phyloP scores from a whole-genome alignment of 2,113 vertebrate species.

The Falcunculus frontatus region DNA sequence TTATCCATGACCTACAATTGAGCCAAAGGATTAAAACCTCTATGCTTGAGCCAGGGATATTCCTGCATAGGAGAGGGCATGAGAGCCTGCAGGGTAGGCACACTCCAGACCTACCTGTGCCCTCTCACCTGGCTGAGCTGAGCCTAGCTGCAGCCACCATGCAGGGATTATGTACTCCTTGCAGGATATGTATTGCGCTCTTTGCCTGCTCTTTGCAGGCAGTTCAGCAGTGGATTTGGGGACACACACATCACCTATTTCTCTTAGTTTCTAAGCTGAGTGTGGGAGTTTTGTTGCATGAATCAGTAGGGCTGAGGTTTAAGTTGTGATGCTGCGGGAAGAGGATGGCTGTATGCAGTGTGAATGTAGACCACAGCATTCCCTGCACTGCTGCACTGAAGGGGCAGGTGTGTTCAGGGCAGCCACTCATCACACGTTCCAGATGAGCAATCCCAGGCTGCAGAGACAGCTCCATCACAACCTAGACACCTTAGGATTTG shows the following conservation, averaged over 20 bases:
- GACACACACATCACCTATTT: background rate
- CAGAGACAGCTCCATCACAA: background rate
- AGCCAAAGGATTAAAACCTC: background rate
- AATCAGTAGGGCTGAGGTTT: background rate
- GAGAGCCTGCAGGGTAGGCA: background rate
- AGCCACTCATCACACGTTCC: rapidly evolving
- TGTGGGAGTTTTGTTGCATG: background rate
- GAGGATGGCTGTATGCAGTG: background rate
- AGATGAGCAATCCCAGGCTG: background rate
- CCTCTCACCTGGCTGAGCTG: background rate
- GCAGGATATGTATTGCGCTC: background rate
- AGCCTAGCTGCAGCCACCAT: background rate
- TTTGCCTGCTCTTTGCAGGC: background rate
- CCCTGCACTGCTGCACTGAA: background rate
- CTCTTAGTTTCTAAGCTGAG: background rate
- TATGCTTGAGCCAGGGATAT: background rate
- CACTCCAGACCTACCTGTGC: background rate
- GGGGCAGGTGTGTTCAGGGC: background rate
- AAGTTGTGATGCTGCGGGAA: background rate
- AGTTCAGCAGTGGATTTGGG: background rate
- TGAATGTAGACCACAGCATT: background rate
- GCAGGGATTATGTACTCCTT: background rate
- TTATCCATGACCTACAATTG: background rate
- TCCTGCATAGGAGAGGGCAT: background rate
- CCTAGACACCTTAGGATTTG: background rate